Evolutionary conservation across 2,113 vertebrate species (phyloP).

Genomic region (Caranx melampygus): DNA sequence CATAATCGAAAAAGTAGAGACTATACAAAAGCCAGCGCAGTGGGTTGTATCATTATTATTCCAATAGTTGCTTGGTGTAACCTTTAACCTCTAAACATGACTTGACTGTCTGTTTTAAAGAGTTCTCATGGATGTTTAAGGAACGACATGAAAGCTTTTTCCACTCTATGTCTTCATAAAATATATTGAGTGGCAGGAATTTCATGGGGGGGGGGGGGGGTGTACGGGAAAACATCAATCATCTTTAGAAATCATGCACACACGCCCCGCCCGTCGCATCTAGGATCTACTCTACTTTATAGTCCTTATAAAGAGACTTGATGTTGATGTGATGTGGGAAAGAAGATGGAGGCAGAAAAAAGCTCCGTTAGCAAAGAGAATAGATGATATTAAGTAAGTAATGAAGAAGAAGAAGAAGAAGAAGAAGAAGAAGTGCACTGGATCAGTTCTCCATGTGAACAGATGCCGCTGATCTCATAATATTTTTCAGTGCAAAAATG

Average conservation of each 20-base stretch:
- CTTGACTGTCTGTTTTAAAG: neutral
- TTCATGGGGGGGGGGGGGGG: neutral
- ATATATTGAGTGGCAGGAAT: neutral
- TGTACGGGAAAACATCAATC: conserved; percentile 13
- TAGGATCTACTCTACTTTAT: neutral
- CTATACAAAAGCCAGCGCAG: neutral
- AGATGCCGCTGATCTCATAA: no score
- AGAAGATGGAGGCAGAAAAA: neutral
- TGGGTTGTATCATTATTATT: conserved; percentile 34
- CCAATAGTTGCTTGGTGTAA: conserved; percentile 27
- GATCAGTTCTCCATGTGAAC: no score
- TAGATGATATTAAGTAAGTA: neutral
- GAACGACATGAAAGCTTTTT: neutral
- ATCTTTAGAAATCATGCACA: neutral
- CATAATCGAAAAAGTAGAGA: conserved; percentile 49
- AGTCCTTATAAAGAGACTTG: neutral
- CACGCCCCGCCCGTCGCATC: neutral
- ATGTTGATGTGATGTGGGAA: neutral
- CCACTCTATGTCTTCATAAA: neutral
- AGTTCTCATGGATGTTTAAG: neutral
- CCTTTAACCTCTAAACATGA: conserved; percentile 18
- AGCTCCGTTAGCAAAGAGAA: neutral
- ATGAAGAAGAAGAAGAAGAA: no score
- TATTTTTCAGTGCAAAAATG: neutral
- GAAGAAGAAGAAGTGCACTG: no score